Evolutionary conservation across 1,140 invertebrate genomes (phyloP), one percentile per base, ranked within the genome.

Genomic region (Drosophila mojavensis): DNA sequence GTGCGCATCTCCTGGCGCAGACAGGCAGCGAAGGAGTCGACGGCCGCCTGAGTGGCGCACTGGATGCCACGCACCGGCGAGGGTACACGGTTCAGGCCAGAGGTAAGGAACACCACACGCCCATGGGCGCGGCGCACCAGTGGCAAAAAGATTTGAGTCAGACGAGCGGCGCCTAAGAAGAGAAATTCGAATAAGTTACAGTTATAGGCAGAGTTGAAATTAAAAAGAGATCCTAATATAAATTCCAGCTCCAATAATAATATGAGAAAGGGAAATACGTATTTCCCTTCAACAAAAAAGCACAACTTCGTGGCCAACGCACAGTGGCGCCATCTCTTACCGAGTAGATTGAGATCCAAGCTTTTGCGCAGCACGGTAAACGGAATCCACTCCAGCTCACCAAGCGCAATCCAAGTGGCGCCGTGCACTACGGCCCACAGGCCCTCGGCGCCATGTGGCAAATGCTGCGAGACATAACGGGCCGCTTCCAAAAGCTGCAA

Each of bases 361-460:
- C 96, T 95, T 84, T 95, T 94, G 80, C 95, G 94, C 78, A 96
- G 94, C 60, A 96, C 95, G 3, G 94, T 94, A 74, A 95, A 94
- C 45, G 96, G 96, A 62, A 97, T 95, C 96, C 96, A 97, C 93
- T 98, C 97, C 63, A 98, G 95, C 93, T 98, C 97, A 1, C 97
- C 97, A 55, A 97, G 95, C 17, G 96, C 96, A 78, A 97, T 95
- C 94, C 97, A 97, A 26, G 97, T 96, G 58, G 97, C 97, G 80
- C 97, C 97, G 93, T 98, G 97, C 6, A 98, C 95, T 41, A 98
- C 93, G 11, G 96, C 97, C 97, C 97, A 98, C 39, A 98, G 93
- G 75, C 96, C 96, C 77, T 95, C 94, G 43, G 96, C 95, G 91
- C 95, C 95, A 92, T 96, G 95, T 67, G 96, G 96, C 62, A 97